phyloP scores from a whole-genome alignment of 2,113 vertebrate species.

The Tapirus terrestris region DNA sequence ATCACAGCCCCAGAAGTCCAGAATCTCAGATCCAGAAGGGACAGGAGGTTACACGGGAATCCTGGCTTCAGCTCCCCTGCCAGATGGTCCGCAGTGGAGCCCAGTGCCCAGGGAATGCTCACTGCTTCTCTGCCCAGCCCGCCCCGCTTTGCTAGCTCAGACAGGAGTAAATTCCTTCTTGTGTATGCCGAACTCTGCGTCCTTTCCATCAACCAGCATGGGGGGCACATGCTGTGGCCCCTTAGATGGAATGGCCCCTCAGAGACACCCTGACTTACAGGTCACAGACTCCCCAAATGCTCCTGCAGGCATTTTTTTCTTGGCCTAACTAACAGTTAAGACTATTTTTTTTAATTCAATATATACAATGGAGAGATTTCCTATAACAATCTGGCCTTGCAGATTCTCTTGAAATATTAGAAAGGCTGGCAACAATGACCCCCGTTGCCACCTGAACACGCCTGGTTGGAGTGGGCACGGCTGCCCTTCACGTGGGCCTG shows the following conservation, averaged over 20 bases:
- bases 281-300: neutral
- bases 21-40: neutral
- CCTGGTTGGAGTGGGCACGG: neutral
- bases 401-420: neutral
- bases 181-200: neutral
- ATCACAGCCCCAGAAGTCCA: neutral
- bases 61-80: neutral
- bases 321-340: neutral
- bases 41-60: neutral
- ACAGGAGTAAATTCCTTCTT: neutral
- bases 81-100: neutral
- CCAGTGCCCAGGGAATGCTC: neutral
- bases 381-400: neutral
- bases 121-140: neutral
- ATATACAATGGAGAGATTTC: neutral
- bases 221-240: fast-evolving
- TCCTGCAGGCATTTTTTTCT: neutral
- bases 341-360: neutral
- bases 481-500: neutral
- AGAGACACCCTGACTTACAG: neutral
- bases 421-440: neutral
- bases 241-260: neutral
- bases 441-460: neutral
- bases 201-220: neutral
- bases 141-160: neutral